Base-by-base conservation (phyloP, 2,888 invertebrate genomes). In the Strigamia crassipes region DNA sequence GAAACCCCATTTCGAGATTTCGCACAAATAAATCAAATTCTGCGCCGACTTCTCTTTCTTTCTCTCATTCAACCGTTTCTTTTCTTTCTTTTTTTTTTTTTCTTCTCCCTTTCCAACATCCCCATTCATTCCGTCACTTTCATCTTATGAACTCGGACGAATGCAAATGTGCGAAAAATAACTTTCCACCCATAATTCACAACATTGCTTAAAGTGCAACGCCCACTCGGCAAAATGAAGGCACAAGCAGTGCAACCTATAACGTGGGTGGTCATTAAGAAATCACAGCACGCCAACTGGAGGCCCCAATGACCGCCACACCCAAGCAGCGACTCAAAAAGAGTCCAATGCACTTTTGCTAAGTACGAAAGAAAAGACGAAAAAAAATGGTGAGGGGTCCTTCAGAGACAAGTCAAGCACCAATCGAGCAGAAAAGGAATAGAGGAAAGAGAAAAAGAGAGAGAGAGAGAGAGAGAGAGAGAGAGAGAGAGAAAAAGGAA, bases 1-100 rank as follows among this genome's bases (percentile, higher is more conserved):
- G 73, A 73, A 73, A 73, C 73, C 73, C 73, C 73, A 73, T 73
- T 73, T 73, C 73, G 73, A 73, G 73, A 73, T 73, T 73, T 73
- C 73, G 73, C 27, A n/a, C 73, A 73, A 73, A 73, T 73, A 73
- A 73, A 73, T 73, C 73, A 73, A 73, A 73, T 73, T 73, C 73
- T 73, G 73, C 73, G 73, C 73, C 73, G 73, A n/a, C 73, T 73
- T 73, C 73, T 66, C 66, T 73, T 73, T 73, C 73, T 73, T 73
- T 73, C 73, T 73, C 73, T 73, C 73, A 27, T 73, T 73, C 73
- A 73, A 73, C 73, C 73, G 73, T 73, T 56, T 73, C 73, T 73
- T 73, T 73, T 73, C 73, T 73, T 15, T 23, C 1, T 73, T 73
- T 73, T 73, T 27, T 73, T 27, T 5, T 8, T 73, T 18, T 73